These are phyloP conservation scores for Oryzias melastigma DNA, from an alignment of 2,113 vertebrate species.

Conservation along the genomic window DNA sequence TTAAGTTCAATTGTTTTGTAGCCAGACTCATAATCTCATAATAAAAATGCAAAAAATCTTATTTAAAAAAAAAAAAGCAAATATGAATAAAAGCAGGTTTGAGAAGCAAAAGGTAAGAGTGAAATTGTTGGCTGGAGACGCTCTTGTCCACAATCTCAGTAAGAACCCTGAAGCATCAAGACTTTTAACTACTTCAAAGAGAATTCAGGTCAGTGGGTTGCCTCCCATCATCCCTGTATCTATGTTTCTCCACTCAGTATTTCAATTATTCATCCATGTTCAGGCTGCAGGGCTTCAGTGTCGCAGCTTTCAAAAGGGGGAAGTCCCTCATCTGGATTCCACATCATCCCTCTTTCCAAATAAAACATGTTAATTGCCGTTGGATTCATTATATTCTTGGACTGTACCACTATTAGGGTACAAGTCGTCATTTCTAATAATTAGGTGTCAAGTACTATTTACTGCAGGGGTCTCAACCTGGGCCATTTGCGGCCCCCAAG, in stretches of 20 bases:
- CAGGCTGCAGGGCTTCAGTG: slow-evolving; percentile 12
- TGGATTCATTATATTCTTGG: too few species aligned
- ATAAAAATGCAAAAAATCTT: too few species aligned
- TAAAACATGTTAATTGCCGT: too few species aligned
- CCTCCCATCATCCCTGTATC: slow-evolving; percentile 45
- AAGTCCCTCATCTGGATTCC: slow-evolving; percentile 12
- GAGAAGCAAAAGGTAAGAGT: neutral
- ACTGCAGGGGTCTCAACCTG: too few species aligned
- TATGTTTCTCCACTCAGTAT: slow-evolving; percentile 34
- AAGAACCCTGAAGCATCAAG: slow-evolving; percentile 3
- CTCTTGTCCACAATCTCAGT: neutral
- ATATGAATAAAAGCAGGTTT: neutral
- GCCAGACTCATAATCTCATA: too few species aligned
- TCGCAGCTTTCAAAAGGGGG: slow-evolving; percentile 33
- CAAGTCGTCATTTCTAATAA: too few species aligned
- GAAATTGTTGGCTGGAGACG: slow-evolving; percentile 1
- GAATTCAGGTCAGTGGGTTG: slow-evolving; percentile 70
- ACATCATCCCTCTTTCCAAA: neutral
- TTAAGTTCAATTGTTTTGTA: too few species aligned
- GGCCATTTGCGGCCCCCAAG: too few species aligned
- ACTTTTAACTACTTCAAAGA: slow-evolving; percentile 20
- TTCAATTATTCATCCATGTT: slow-evolving; percentile 68
- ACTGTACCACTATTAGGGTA: too few species aligned
- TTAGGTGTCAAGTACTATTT: too few species aligned
- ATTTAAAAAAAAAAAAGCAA: slow-evolving; percentile 17